These are phyloP conservation scores for Plumapathes pennacea DNA, from an alignment of 92 coral and sea anemone species.

Conservation along the genomic window DNA sequence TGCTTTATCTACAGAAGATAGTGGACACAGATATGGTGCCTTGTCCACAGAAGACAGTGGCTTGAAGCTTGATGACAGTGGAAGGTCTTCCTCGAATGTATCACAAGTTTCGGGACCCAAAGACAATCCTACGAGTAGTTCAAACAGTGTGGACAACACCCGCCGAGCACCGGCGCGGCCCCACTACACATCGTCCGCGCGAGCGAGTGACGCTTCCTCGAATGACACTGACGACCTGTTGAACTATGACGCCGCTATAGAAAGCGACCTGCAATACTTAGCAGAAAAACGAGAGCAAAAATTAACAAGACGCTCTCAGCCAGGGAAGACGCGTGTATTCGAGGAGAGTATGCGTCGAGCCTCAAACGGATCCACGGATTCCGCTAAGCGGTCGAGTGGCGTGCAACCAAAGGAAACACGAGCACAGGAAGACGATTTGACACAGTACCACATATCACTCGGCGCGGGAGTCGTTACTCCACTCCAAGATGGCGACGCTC, in stretches of 20 bases:
- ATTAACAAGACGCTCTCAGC: not conserved
- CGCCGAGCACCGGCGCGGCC: too few species aligned
- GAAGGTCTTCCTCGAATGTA: too few species aligned
- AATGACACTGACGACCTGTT: constrained; percentile 85
- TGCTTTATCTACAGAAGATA: too few species aligned
- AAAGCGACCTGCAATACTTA: constrained; percentile 68
- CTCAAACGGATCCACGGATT: not conserved
- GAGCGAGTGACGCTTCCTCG: constrained; percentile 28
- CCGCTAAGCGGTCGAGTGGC: not conserved
- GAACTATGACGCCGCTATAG: constrained; percentile 73
- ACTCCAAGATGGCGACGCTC: constrained; percentile 18
- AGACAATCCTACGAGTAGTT: too few species aligned
- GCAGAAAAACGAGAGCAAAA: constrained; percentile 19
- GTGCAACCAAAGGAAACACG: constrained; percentile 5
- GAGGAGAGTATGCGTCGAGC: not conserved
- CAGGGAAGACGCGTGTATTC: not conserved
- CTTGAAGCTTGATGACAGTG: too few species aligned
- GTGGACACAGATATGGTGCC: too few species aligned
- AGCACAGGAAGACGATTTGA: too few species aligned
- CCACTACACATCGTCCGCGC: too few species aligned
- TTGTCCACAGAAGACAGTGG: too few species aligned
- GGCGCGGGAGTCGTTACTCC: constrained; percentile 66
- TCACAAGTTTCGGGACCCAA: too few species aligned
- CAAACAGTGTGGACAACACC: too few species aligned
- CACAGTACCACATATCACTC: constrained; percentile 48